Base-by-base conservation (phyloP, 2,113 vertebrate genomes). In the Melanotaenia duboulayi region DNA sequence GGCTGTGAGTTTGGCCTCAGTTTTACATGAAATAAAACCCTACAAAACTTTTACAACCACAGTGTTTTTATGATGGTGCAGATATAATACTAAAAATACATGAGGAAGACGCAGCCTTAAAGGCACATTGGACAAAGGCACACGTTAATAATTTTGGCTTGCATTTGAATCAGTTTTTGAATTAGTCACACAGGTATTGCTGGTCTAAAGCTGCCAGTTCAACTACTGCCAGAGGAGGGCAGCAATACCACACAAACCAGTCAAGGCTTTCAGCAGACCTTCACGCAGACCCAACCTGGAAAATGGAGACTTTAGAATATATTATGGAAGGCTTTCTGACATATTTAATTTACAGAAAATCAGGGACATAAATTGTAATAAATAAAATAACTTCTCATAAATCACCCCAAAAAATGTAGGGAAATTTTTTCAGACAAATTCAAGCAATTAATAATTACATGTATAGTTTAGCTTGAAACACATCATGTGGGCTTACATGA, bases 1-100 rank as follows among this genome's bases (percentile, higher is more conserved):
- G 92, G 98, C 97, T 85, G 98, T 99, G 93, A 96, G 80, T 93
- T 11, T 24, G 9, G 40, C 16, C 3, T 46, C 23, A 11, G 9
- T 63, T 48, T 4, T 48, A 23, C 40, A 62, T 11, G 2, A 19
- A n/a, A n/a, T 10, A 32, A 48, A 32, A 62, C 28, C 9, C 25
- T 19, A 12, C 3, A 44, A 62, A 54, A 61, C 32, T 16, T 52
- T 39, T 59, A 19, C 4, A 37, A 35, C 5, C 5, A 39, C 16
- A 44, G 42, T 35, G 8, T 35, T 35, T 35, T 35, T 35, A 35
- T 35, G 32, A 35, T 35, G 8, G 4, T 35, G 32, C 32, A 8
- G 4, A 35, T 35, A 35, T 35, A 35, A 35, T 35, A 35, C 32
- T n/a, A 35, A 35, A 35, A 35, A 5, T 7, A 35, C 32, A 35